Conservation (phyloP, 2,888 invertebrate genomes). For the Pyrgus malvae region DNA sequence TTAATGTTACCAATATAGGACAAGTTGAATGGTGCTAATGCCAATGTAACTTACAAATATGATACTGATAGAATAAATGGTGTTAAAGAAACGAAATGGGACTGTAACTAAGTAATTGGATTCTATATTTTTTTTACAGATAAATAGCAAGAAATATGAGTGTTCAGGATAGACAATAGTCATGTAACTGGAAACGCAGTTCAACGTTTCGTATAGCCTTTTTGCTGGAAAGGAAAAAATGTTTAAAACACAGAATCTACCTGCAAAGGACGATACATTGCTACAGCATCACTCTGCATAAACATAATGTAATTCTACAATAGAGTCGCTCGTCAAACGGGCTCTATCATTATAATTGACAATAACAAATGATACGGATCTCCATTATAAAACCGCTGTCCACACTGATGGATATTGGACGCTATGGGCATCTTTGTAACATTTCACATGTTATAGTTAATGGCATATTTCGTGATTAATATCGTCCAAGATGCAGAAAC, state of each 20-base stretch:
- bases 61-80: too few relatives aligned
- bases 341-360: constrained; percentile 64
- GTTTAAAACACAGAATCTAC: constrained; percentile 6
- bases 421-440: constrained; percentile 40
- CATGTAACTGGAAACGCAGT: too few relatives aligned
- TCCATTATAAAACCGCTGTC: constrained; percentile 46
- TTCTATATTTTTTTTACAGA: too few relatives aligned
- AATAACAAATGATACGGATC: constrained; percentile 62
- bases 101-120: too few relatives aligned
- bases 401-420: constrained; percentile 45
- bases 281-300: not conserved
- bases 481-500: not conserved
- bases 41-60: too few relatives aligned
- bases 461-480: constrained; percentile 33
- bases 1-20: too few relatives aligned
- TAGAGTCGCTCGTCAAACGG: constrained; percentile 41
- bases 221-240: too few relatives aligned
- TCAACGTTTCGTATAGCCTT: too few relatives aligned
- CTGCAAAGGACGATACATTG: constrained; percentile 1
- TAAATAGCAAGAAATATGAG: too few relatives aligned
- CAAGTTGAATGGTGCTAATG: too few relatives aligned
- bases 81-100: too few relatives aligned
- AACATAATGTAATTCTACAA: constrained; percentile 31
- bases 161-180: too few relatives aligned
- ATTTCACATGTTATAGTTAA: constrained; percentile 35